Percentiles rank a stretch among this genome's conserved stretches.
Conservation (phyloP, 2,888 invertebrate species). For the Hirtodrosophila cameraria region DNA sequence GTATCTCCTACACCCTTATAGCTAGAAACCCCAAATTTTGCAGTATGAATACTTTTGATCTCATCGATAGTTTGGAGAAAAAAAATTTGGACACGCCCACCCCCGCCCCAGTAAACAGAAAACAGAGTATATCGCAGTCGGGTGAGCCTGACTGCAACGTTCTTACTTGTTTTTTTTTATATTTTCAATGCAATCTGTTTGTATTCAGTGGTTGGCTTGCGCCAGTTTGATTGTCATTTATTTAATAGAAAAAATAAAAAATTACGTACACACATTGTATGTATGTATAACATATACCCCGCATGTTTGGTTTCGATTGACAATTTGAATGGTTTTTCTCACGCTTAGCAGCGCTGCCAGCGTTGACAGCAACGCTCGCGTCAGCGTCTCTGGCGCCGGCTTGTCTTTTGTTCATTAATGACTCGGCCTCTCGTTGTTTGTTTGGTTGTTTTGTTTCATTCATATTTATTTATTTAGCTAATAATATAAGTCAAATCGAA, state of each 20-base stretch:
- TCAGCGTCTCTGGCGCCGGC: slow-evolving; percentile 56
- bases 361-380: slow-evolving; percentile 18
- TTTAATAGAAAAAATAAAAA: slow-evolving; percentile 56
- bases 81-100: too few relatives aligned
- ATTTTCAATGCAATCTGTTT: slow-evolving; percentile 9
- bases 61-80: too few relatives aligned
- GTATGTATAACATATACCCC: slow-evolving; percentile 22
- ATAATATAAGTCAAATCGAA: slow-evolving; percentile 77
- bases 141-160: too few relatives aligned
- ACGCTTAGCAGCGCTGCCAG: slow-evolving; percentile 67
- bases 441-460: slow-evolving; percentile 44
- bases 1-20: too few relatives aligned
- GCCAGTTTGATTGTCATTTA: slow-evolving; percentile 58
- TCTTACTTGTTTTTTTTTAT: slow-evolving; percentile 6
- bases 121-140: too few relatives aligned
- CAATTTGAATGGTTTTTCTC: slow-evolving; percentile 74
- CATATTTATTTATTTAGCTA: slow-evolving; percentile 75
- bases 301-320: slow-evolving; percentile 51
- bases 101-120: too few relatives aligned
- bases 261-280: slow-evolving; percentile 52
- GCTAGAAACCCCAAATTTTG: too few relatives aligned
- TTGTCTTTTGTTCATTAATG: slow-evolving; percentile 74
- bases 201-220: slow-evolving; percentile 15
- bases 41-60: too few relatives aligned
- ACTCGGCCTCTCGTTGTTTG: slow-evolving; percentile 51